A percentile compares a stretch with the other conserved stretches of the same genome.
phyloP scores from a whole-genome alignment of 2,113 vertebrate genomes.

The Phrynosoma platyrhinos region DNA sequence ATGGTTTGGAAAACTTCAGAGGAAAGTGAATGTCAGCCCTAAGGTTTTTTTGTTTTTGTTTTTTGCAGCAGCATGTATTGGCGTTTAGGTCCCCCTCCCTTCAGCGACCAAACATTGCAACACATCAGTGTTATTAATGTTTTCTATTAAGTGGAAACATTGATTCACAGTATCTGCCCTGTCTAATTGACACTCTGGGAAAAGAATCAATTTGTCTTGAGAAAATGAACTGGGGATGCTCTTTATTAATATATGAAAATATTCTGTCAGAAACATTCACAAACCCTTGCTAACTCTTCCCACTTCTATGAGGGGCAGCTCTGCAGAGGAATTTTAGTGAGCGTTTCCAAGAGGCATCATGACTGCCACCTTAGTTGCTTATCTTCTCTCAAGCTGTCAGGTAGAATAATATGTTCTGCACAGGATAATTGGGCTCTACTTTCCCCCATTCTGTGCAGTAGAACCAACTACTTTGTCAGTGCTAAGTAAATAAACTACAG shows the following conservation, averaged over 20 bases:
- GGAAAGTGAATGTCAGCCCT: slow-evolving; percentile 1
- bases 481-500: slow-evolving; percentile 40
- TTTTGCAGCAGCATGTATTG: background rate
- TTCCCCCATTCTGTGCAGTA: slow-evolving; percentile 31
- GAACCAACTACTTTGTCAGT: background rate
- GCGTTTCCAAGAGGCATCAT: slow-evolving; percentile 44
- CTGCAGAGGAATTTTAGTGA: slow-evolving; percentile 21
- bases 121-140: background rate
- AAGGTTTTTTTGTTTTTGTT: slow-evolving; percentile 42
- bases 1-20: slow-evolving; percentile 29
- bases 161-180: background rate
- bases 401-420: slow-evolving; percentile 34
- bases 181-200: background rate
- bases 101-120: slow-evolving; percentile 22
- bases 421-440: slow-evolving; percentile 37
- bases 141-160: background rate
- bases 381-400: slow-evolving; percentile 10
- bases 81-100: background rate
- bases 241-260: slow-evolving; percentile 54
- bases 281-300: slow-evolving; percentile 42
- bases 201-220: slow-evolving; percentile 30
- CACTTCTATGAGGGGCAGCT: slow-evolving; percentile 40
- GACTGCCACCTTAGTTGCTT: slow-evolving; percentile 40
- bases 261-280: no score
- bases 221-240: slow-evolving; percentile 35